Evolutionary conservation across 2,888 invertebrate species (phyloP), one percentile per base, ranked within the genome.

Genomic region (Eristalis tenax): DNA sequence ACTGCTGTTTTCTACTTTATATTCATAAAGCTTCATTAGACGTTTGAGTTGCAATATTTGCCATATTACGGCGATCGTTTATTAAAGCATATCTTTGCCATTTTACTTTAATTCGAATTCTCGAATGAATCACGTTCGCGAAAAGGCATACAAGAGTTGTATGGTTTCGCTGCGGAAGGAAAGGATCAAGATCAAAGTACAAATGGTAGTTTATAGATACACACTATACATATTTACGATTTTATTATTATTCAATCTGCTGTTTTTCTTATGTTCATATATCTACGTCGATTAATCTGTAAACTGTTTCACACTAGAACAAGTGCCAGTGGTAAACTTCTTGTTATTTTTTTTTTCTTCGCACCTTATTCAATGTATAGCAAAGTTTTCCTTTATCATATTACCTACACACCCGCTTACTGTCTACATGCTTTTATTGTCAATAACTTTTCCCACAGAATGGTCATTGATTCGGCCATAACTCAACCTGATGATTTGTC

Each of bases 401-500:
- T 82, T 82, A 77, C 57, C 32, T 50, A 35, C 61, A 64, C 59
- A 35, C 73, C 56, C 56, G 43, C 43, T 71, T 59, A 80, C 79
- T 83, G 76, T 87, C 87, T 80, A 83, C 80, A 68, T 80, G 69
- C 26, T 65, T 87, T 87, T 87, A 87, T 87, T 87, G 87, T 75
- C 79, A 80, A 83, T 83, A 87, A 79, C 83, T 87, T 87, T 80
- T 64, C 76, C 87, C 43, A 78, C 69, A 38, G 80, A 79, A 87
- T 38, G 83, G 83, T 83, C 87, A 83, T 87, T 79, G 79, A 79
- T 83, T 83, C 76, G 70, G 74, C 83, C 76, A 83, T 87, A 79
- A 87, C 76, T 83, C 83, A 83, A 87, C 87, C 83, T 76, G 87
- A 87, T 87, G 83, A 83, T 87, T 87, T 83, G 73, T 73, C 79